Base-by-base conservation (phyloP, 2,888 invertebrate genomes). In the Pedicia rivosa region DNA sequence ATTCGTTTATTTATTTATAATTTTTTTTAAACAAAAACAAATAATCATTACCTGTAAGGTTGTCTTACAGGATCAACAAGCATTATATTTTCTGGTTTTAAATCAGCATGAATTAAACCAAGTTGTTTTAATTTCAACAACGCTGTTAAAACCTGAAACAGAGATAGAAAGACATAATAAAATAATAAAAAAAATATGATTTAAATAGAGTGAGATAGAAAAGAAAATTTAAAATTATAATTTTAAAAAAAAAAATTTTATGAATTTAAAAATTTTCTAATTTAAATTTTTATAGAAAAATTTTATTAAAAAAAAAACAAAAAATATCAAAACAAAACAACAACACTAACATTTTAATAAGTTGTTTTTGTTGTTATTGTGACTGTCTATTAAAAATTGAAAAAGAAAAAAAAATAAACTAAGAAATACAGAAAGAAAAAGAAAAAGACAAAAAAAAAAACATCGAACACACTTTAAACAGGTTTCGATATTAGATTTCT, bases 51-150 rank as follows among this genome's bases (percentile, higher is more conserved):
- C 56, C 56, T 58, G 67, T 95, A 99, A 2, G 98, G 98, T 61
- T 95, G 94, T 46, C 95, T 77, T 40, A 83, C 82, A 32, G 97
- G 98, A 66, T 99, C 97, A 48, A 98, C 97, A 63, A 99, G 65
- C 98, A 99, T 99, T 58, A 99, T 99, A 66, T 99, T 99, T 67
- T 99, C 98, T 13, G 98, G 98, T 65, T 99, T 98, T 55, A 99
- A 67, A 65, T 99, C 98, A 44, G 98, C 98, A 67, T 99, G 98
- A 59, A 99, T 99, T 55, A 99, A 72, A 47, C 97, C 97, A 56
- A 99, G 74, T 80, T 95, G 92, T 82, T 92, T 70, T 29, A 62
- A 47, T 48, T 62, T 62, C 45, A 74, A 63, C 51, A 81, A 65
- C 42, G 81, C 80, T 40, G 78, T 78, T 48, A 82, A 64, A 48